Base-by-base conservation (phyloP, 2,113 vertebrate genomes). In the Quiscalus mexicanus region DNA sequence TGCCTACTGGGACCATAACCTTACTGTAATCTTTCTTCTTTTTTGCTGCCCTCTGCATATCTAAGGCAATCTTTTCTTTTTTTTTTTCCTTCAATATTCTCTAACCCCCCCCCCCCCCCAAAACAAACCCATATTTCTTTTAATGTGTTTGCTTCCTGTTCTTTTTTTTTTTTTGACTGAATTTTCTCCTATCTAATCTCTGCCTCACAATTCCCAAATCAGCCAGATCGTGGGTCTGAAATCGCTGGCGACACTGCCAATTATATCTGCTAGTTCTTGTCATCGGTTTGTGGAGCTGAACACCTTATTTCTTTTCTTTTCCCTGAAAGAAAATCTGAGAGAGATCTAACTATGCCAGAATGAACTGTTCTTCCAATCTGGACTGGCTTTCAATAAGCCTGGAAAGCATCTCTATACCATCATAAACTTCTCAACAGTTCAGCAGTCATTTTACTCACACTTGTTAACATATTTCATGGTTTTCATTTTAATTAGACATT, bases 1-100 rank as follows among this genome's bases (percentile, higher is more conserved):
- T 87, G 77, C 69, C 95, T 95, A 84, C 45, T 83, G 96, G 84
- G 96, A 95, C 84, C 52, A 75, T 74, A 96, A 92, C 86, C 86
- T 89, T 77, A 73, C n/a, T 12, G 22, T 83, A 96, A 95, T 95
- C 76, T 94, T 89, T 87, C 50, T 78, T 68, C 35, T 84, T 90
- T 93, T 93, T 77, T 93, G 64, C 73, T 90, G 75, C 65, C n/a
- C 33, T 87, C 59, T 93, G 84, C 90, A 93, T 94, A 77, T 75
- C 41, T 89, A 79, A 89, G 25, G 55, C 58, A 88, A 94, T 88
- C 3, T n/a, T 28, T 19, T 62, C 52, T 31, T 62, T 23, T 58
- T n/a, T 52, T 28, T 81, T 65, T 62, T 15, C 22, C 31, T 56
- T 39, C 64, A 39, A 5, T 33, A 33, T 10, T 27, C 58, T 59